Evolutionary conservation across 1,140 invertebrate species (phyloP), one percentile per base, ranked within the genome.

Genomic region (Pinna nobilis): DNA sequence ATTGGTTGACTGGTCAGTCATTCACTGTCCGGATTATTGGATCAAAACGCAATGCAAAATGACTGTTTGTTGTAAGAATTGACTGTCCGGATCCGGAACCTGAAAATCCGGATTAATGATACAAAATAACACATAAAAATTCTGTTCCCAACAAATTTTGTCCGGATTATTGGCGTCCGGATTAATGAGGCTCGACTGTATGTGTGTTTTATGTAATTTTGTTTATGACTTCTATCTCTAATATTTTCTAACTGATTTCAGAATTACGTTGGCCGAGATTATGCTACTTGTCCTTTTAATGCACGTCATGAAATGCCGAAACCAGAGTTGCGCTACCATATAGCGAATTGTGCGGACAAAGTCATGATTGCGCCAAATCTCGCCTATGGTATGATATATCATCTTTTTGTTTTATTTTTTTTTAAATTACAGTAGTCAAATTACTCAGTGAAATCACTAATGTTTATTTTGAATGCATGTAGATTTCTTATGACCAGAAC

Each of bases 271-370:
- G 76, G 74, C 6, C 74, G 60, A 30, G 81, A 82, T 5, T 80
- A 76, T 63, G 75, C 61, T 7, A 76, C 53, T 0, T 85, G 84
- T 70, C 84, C 82, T 15, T 85, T 82, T 61, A 85, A 85, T 79
- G 84, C 84, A 18, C 69, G 70, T 15, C 84, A 85, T 74, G 81
- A 83, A 30, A 77, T 85, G 61, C 81, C 79, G 0, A 70, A 64
- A 39, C 79, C 82, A 28, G 82, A 85, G 67, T 61, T 83, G 11
- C 33, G 81, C 1, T 81, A 79, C 37, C 84, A 85, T 69, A 75
- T 83, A 28, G 67, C 73, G 5, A 76, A 67, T 15, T 85, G 84
- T 69, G 72, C 76, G 6, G 81, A 85, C 51, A 82, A 75, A 65
- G 75, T 74, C 4, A 51, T 77, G 25, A 25, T 84, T 5, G 78